Percentiles rank a stretch among this genome's conserved stretches.
These are phyloP conservation scores for Hyaena hyaena DNA, from an alignment of 2,113 vertebrate species.

Conservation along the genomic window DNA sequence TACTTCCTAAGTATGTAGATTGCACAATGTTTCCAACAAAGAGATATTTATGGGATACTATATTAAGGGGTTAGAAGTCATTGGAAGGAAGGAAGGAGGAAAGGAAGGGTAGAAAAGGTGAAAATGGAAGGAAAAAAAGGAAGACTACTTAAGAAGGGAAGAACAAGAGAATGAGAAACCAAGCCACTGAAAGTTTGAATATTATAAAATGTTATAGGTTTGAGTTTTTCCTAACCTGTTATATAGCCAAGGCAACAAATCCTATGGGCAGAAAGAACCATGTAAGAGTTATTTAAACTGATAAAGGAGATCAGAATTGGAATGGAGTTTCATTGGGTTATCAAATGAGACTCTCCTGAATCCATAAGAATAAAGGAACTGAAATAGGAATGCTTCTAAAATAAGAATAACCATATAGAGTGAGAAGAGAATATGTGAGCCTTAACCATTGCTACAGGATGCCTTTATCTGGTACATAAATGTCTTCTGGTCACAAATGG, in stretches of 20 bases:
- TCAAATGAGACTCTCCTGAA: neutral
- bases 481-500: neutral
- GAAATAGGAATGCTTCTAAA: neutral
- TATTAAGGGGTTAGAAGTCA: constrained; percentile 26
- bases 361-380: neutral
- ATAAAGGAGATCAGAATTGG: neutral
- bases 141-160: neutral
- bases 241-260: neutral
- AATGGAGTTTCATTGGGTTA: neutral
- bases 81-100: neutral
- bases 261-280: neutral
- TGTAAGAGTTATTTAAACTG: neutral
- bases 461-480: neutral
- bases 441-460: neutral
- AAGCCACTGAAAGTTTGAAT: neutral
- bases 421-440: neutral
- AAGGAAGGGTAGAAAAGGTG: neutral
- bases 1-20: constrained; percentile 22
- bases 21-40: constrained; percentile 43
- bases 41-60: constrained; percentile 9
- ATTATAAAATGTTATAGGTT: neutral
- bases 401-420: neutral
- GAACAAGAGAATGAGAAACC: neutral
- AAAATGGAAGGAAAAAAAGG: neutral
- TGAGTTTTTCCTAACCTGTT: neutral